phyloP scores from a whole-genome alignment of 2,888 invertebrate genomes.

The Acanthacorydalis orientalis region DNA sequence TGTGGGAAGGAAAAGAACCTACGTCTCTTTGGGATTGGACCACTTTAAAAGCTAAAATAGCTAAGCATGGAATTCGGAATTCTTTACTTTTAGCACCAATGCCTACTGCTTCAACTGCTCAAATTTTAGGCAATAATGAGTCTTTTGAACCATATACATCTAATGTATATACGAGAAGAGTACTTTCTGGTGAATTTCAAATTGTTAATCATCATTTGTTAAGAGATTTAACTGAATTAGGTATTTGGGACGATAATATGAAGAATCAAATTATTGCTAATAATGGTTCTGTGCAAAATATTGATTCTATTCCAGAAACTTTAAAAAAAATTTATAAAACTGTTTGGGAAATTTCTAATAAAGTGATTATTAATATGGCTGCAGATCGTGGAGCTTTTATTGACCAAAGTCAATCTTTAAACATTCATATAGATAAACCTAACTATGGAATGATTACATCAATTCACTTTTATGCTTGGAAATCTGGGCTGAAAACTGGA shows the following conservation, averaged over 20 bases:
- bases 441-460: slow-evolving; percentile 80
- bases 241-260: slow-evolving; percentile 90
- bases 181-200: slow-evolving; percentile 90
- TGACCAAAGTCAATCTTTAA: slow-evolving; percentile 97
- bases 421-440: slow-evolving; percentile 91
- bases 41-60: slow-evolving; percentile 64
- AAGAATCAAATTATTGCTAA: slow-evolving; percentile 83
- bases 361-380: slow-evolving; percentile 86
- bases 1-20: slow-evolving; percentile 80
- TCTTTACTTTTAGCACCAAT: slow-evolving; percentile 89
- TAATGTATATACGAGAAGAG: slow-evolving; percentile 87
- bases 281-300: slow-evolving; percentile 84
- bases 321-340: slow-evolving; percentile 85
- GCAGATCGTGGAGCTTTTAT: slow-evolving; percentile 96
- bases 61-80: slow-evolving; percentile 79
- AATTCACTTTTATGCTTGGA: slow-evolving; percentile 98
- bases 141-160: slow-evolving; percentile 97
- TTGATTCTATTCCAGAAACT: slow-evolving; percentile 68
- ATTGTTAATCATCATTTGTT: slow-evolving; percentile 93
- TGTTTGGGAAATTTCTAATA: slow-evolving; percentile 94
- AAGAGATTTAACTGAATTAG: slow-evolving; percentile 77
- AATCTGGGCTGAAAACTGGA: slow-evolving; percentile 91
- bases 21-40: slow-evolving; percentile 83
- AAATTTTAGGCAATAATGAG: slow-evolving; percentile 98
- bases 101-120: slow-evolving; percentile 98